A percentile compares a stretch with the other conserved stretches of the same genome.
These are phyloP conservation scores for Odocoileus virginianus DNA, from an alignment of 2,113 vertebrate species.

Conservation along the genomic window DNA sequence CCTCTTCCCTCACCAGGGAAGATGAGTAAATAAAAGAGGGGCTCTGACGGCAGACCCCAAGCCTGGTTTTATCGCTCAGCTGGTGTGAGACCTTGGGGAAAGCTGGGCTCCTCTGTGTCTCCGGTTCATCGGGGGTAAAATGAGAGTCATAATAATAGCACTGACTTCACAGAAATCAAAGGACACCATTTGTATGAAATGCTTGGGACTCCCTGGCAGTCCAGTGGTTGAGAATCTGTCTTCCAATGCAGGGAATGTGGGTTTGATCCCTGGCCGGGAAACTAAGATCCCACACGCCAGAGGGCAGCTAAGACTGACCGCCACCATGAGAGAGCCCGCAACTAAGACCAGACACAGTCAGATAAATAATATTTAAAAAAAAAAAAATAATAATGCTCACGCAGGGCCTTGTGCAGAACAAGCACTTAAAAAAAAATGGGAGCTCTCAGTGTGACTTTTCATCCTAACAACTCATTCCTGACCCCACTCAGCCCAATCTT, in stretches of 20 bases:
- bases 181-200: no score
- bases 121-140: background rate
- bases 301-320: background rate
- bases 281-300: background rate
- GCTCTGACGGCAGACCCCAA: no score
- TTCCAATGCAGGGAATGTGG: background rate
- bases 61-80: background rate
- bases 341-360: background rate
- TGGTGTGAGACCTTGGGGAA: background rate
- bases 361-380: background rate
- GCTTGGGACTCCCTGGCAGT: background rate
- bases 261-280: background rate
- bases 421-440: accelerated
- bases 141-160: accelerated
- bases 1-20: background rate
- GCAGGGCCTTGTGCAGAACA: accelerated
- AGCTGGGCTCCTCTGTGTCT: background rate
- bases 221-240: background rate
- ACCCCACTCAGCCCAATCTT: background rate
- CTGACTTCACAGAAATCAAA: background rate
- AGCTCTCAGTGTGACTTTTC: background rate
- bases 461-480: background rate
- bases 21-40: no score
- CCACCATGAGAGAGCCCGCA: accelerated
- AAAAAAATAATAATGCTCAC: background rate